Percentiles rank a stretch among this genome's conserved stretches.
These are phyloP conservation scores for cat (Felis catus) DNA, from an alignment of 2,113 vertebrate species.

Conservation along the genomic window DNA sequence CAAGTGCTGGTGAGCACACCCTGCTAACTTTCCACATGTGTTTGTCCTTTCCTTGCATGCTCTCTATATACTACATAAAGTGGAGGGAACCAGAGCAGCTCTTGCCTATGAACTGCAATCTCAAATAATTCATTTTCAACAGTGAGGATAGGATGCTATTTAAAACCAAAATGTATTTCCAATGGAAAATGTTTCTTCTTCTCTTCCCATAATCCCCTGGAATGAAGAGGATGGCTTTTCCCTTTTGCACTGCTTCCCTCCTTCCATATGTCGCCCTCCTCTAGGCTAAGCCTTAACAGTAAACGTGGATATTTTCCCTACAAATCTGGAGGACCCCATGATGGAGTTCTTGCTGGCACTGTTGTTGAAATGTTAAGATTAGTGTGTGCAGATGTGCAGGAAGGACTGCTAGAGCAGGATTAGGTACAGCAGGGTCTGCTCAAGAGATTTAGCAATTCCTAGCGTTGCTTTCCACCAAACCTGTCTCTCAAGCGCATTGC, in stretches of 20 bases:
- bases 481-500: not conserved
- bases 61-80: not conserved
- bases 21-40: not conserved
- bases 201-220: not conserved
- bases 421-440: not conserved
- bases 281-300: not conserved
- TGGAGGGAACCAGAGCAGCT: not conserved
- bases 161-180: not conserved
- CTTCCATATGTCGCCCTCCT: not conserved
- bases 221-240: not conserved
- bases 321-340: not conserved
- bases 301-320: not conserved
- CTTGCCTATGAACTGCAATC: not conserved
- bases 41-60: not conserved
- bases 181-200: not conserved
- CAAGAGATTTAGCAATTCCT: not conserved
- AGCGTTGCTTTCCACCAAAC: not conserved
- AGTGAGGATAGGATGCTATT: not conserved
- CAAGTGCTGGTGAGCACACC: not conserved
- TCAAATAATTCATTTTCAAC: not conserved
- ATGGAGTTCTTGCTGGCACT: not conserved
- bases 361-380: not conserved
- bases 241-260: not conserved
- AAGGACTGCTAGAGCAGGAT: not conserved
- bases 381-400: not conserved